Percentiles rank a stretch among this genome's conserved stretches.
These are phyloP conservation scores for Morelia viridis DNA, from an alignment of 2,797 vertebrate genomes.

Conservation along the genomic window DNA sequence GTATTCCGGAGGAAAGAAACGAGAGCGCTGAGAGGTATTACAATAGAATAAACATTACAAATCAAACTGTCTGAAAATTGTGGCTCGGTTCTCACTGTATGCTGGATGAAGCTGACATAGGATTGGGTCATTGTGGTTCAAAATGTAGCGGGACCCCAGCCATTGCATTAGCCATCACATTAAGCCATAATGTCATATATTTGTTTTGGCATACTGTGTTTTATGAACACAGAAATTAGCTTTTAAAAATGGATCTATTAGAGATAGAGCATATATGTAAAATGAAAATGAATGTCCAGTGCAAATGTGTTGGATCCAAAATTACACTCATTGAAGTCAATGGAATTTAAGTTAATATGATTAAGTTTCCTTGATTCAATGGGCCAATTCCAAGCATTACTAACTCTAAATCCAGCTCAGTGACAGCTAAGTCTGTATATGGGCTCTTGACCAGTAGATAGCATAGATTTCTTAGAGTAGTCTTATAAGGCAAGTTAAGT, in stretches of 20 bases:
- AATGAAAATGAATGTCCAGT: neutral
- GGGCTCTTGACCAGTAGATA: neutral
- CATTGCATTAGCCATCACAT: neutral
- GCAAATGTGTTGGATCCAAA: neutral
- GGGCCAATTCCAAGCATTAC: neutral
- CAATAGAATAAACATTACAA: neutral
- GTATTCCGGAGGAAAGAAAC: constrained; percentile 4
- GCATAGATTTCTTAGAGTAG: neutral
- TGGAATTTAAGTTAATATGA: no score
- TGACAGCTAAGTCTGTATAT: neutral
- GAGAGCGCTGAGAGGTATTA: neutral
- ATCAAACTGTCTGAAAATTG: constrained; percentile 1
- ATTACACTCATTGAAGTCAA: neutral
- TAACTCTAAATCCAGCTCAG: neutral
- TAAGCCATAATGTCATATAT: neutral
- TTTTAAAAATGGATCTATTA: neutral
- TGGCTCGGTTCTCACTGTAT: neutral
- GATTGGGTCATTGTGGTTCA: neutral
- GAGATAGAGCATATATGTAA: neutral
- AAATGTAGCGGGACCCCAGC: neutral
- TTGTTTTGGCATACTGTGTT: neutral
- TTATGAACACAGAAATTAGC: neutral
- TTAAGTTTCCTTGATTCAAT: neutral
- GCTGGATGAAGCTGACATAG: neutral
- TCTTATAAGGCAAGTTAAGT: neutral